Evolutionary conservation across 2,113 vertebrate genomes (phyloP), one percentile per base, ranked within the genome.

Genomic region (Acrocephalus arundinaceus): DNA sequence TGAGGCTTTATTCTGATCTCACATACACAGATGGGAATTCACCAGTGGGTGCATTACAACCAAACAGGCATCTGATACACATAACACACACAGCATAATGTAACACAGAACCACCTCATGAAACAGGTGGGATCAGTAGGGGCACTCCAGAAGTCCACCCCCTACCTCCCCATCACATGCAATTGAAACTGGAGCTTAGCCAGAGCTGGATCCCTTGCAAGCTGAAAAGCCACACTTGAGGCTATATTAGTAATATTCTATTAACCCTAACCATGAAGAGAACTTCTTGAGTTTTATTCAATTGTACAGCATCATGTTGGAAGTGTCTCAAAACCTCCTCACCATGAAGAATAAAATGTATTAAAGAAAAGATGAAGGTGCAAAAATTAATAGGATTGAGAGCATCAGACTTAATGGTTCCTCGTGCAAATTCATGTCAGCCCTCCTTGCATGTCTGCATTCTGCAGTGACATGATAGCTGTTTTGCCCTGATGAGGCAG

Each of bases 391-490:
- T 8, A 72, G 15, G 27, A 73, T 16, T 57, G 28, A 70, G 33
- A 85, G 13, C 19, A 92, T 46, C 27, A 65, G 52, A 22, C 4
- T 83, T 76, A 76, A 41, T 10, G 11, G 15, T n/a, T 90, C 23
- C 11, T 74, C 5, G 0, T 15, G 23, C 13, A 51, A 85, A 55
- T 24, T 88, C 37, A 52, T 0, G 0, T 21, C 84, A 88, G 16
- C 13, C 45, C 75, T 59, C 20, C 49, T 70, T 45, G 33, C 7
- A 28, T 1, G 1, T 24, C 37, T 33, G 39, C 20, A 39, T n/a
- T 82, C 45, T 75, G 25, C 41, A 78, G 18, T 33, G 43, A 48
- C 58, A 28, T 1, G 5, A 54, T 6, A 68, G 11, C 16, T 59
- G 46, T 72, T 57, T 75, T 87, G 91, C 15, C 11, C 37, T 39